Evolutionary conservation across 2,888 invertebrate species (phyloP).

Genomic region (Lypha dubia): DNA sequence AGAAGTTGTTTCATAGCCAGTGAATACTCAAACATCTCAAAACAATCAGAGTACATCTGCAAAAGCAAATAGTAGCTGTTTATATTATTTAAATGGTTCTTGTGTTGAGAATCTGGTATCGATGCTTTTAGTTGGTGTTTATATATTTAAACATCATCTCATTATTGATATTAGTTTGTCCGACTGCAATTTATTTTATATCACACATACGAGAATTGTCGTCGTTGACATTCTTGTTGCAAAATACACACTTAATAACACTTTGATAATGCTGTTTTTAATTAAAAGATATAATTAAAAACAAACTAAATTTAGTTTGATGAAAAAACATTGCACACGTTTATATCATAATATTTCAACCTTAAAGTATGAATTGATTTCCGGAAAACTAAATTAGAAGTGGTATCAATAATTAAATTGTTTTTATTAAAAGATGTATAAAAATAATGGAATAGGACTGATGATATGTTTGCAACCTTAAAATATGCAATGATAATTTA

Average conservation of each 20-base stretch:
- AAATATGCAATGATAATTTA: too few species aligned
- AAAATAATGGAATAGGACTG: too few species aligned
- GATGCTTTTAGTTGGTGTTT: constrained; percentile 12
- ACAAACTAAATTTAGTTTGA: constrained; percentile 27
- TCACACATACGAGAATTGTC: too few species aligned
- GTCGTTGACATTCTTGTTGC: constrained; percentile 4
- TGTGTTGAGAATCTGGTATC: background rate
- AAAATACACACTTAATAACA: constrained; percentile 2
- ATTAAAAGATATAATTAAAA: constrained; percentile 48
- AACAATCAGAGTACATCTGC: constrained; percentile 12
- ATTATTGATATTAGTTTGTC: constrained; percentile 35
- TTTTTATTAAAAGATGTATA: too few species aligned
- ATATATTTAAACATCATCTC: constrained; percentile 39
- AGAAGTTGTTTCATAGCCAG: constrained; percentile 35
- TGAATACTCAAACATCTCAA: constrained; percentile 12
- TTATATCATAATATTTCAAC: background rate
- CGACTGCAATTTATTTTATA: background rate
- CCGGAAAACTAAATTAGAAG: background rate
- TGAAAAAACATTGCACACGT: background rate
- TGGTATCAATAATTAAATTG: too few species aligned
- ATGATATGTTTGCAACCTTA: too few species aligned
- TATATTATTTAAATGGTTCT: background rate
- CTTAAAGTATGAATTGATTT: constrained; percentile 4
- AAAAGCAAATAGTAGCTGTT: constrained; percentile 5
- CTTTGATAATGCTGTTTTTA: constrained; percentile 35